A percentile compares a stretch with the other conserved stretches of the same genome.
Conservation (phyloP, 2,888 invertebrate species). For the Spisula subtruncata region DNA sequence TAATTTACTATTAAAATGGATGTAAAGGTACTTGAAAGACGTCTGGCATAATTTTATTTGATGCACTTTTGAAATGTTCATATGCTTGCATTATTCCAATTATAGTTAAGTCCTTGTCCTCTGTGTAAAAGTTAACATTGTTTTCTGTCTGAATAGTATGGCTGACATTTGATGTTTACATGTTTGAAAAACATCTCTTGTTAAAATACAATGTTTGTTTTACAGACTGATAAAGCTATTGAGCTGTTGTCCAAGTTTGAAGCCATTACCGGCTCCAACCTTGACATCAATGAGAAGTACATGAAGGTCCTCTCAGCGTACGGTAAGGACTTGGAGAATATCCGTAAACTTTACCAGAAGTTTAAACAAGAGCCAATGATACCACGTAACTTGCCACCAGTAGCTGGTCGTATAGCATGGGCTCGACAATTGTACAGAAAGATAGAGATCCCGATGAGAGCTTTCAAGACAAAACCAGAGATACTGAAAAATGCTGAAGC, state of each 20-base stretch:
- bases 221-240: constrained; percentile 87
- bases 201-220: background rate
- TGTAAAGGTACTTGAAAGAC: too few species aligned
- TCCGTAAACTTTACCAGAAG: constrained; percentile 92
- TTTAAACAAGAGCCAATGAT: constrained; percentile 96
- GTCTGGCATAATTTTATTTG: too few species aligned
- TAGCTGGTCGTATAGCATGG: constrained; percentile 94
- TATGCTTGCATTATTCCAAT: too few species aligned
- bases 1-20: too few species aligned
- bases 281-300: constrained; percentile 88
- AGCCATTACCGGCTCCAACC: constrained; percentile 85
- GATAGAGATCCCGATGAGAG: constrained; percentile 93
- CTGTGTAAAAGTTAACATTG: too few species aligned
- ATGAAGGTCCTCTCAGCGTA: constrained; percentile 87
- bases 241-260: constrained; percentile 87
- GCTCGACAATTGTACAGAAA: constrained; percentile 93
- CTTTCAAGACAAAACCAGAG: constrained; percentile 87
- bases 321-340: constrained; percentile 95
- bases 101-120: too few species aligned
- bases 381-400: constrained; percentile 96
- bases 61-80: too few species aligned
- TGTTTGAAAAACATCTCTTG: too few species aligned
- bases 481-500: constrained; percentile 87
- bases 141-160: too few species aligned
- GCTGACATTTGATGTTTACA: too few species aligned